Conservation (phyloP, 37 sponge, comb jelly and placozoan genomes). For the Ephydatia muelleri region DNA sequence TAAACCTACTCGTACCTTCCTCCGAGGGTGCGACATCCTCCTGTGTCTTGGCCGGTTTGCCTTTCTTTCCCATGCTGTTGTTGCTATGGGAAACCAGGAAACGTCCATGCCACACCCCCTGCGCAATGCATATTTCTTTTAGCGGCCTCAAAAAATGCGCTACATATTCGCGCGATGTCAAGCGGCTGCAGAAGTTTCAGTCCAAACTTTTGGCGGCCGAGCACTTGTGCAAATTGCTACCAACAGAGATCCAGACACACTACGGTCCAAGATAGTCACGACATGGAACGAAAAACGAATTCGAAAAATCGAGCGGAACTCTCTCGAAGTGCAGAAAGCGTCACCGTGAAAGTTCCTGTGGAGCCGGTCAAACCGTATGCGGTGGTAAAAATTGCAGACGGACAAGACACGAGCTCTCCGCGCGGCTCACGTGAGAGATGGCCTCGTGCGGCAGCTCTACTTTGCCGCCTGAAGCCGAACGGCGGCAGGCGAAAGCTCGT, state of each 20-base stretch:
- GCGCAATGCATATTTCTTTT: too few species aligned
- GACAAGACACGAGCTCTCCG: background rate
- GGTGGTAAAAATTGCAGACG: constrained; percentile 27
- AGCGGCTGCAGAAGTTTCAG: constrained; percentile 36
- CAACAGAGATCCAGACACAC: constrained; percentile 9
- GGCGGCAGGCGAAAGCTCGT: too few species aligned
- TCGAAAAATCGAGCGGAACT: too few species aligned
- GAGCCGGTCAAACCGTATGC: constrained; percentile 43
- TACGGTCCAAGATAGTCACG: background rate
- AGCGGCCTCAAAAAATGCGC: background rate
- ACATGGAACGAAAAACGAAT: too few species aligned
- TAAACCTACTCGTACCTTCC: background rate
- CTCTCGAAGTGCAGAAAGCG: too few species aligned
- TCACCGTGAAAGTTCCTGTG: background rate
- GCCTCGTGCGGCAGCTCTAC: too few species aligned
- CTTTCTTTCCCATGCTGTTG: background rate
- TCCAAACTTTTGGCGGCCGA: constrained; percentile 55
- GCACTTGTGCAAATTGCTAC: constrained; percentile 40
- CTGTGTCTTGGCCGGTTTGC: background rate
- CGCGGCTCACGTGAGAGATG: background rate
- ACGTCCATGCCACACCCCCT: background rate
- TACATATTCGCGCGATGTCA: background rate
- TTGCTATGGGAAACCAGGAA: background rate
- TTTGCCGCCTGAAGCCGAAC: too few species aligned
- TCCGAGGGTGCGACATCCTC: background rate